phyloP scores from a whole-genome alignment of 2,113 vertebrate species.

The Cottus gobio region DNA sequence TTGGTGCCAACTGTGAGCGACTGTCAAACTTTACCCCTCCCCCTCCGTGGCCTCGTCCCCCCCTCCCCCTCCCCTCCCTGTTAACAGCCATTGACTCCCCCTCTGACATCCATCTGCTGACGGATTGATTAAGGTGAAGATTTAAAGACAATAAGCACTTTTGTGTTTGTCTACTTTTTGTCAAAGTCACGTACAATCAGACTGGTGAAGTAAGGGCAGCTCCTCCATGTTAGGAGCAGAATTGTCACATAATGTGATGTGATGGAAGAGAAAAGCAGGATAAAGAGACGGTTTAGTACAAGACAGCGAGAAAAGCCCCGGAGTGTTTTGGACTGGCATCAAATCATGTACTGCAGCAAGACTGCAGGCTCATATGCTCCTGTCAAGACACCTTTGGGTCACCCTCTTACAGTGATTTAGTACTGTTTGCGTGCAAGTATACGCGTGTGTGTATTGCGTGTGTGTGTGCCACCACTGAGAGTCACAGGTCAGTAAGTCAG shows the following conservation, averaged over 20 bases:
- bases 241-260: slow-evolving; percentile 27
- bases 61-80: not conserved
- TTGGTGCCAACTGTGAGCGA: slow-evolving; percentile 83
- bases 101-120: slow-evolving; percentile 55
- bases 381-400: slow-evolving; percentile 66
- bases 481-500: slow-evolving; percentile 64
- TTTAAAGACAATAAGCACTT: slow-evolving; percentile 47
- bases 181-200: too few relatives aligned
- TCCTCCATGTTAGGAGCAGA: slow-evolving; percentile 17
- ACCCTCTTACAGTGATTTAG: slow-evolving; percentile 69
- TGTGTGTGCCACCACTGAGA: slow-evolving; percentile 18
- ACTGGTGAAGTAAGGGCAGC: not conserved
- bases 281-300: slow-evolving; percentile 60
- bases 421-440: slow-evolving; percentile 2
- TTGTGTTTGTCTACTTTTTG: too few relatives aligned
- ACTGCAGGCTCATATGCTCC: slow-evolving; percentile 66
- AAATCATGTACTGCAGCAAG: slow-evolving; percentile 56
- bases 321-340: slow-evolving; percentile 65
- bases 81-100: slow-evolving; percentile 20
- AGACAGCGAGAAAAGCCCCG: slow-evolving; percentile 40
- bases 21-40: slow-evolving; percentile 77
- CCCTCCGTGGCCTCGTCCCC: slow-evolving; percentile 40
- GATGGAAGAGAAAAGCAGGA: slow-evolving; percentile 45
- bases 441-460: not conserved
- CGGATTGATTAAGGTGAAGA: slow-evolving; percentile 58